Evolutionary conservation across 1,140 invertebrate genomes (phyloP), one percentile per base, ranked within the genome.

Genomic region (Lepidurus couesii): DNA sequence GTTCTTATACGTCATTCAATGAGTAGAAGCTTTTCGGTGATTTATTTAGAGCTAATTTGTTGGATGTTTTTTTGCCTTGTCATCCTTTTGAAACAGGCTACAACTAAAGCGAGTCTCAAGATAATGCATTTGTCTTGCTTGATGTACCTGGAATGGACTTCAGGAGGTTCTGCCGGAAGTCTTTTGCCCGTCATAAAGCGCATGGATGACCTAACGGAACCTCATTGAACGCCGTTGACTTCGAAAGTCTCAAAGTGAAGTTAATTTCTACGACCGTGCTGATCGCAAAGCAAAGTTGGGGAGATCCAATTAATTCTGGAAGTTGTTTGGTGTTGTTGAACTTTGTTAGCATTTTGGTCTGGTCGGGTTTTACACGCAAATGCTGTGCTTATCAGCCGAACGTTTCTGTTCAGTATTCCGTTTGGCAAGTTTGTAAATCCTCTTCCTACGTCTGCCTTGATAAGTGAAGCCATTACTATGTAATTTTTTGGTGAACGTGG

Each of bases 101-200:
- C 53, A 1, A 21, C 53, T 13, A 65, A 65, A 65, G 53, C 53
- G n/a, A 65, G 53, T 21, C n/a, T 13, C 53, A 65, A 16, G 8
- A 65, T 65, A 65, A 65, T 65, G 53, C 53, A 65, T 65, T 65
- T 65, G 53, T 65, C 53, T 21, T 65, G 53, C 53, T 65, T 65
- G 53, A 13, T 65, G 53, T 21, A 65, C 53, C 53, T 65, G 16
- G 53, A 65, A 65, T 65, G 53, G 53, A 65, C 53, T 21, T 65
- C 21, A 7, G 53, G 3, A 65, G 13, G 3, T 65, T 13, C 53
- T 7, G 21, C 53, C 16, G 53, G 53, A 65, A 65, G 53, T 65
- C 53, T 65, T 65, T 65, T 65, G 53, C 53, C 53, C 16, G 53
- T 65, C 53, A 65, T 65, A 9, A 65, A 9, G 53, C 53, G 53